Evolutionary conservation across 1,140 invertebrate species (phyloP), one percentile per base, ranked within the genome.

Genomic region (Kradibia gibbosae): DNA sequence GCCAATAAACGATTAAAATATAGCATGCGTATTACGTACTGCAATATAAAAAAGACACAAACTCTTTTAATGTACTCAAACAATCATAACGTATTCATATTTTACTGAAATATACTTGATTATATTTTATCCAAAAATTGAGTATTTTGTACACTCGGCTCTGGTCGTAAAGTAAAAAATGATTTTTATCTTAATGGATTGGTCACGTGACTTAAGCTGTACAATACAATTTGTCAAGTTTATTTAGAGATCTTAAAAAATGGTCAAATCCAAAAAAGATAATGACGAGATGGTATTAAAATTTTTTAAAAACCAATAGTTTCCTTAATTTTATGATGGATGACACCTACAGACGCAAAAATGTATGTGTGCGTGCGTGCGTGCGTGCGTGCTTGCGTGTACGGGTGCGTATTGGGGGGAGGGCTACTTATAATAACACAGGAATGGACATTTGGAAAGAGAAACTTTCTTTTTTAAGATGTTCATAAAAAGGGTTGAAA

Each of bases 401-500:
- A 45, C 42, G 42, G 42, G 42, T 13, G 42, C 42, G 42, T 45
- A 13, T 45, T 45, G 42, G 5, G 50, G 22, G 50, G 50, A 3
- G 50, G 50, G 50, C 10, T 53, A 53, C n/a, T n/a, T n/a, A n/a
- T n/a, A n/a, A n/a, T n/a, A 22, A 36, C 25, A 22, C 31, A n/a
- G 62, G 5, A 17, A 20, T 55, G 34, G 10, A 36, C 60, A 20
- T 0, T 28, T 42, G 22, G 36, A 71, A 42, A 78, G 75, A 77
- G 82, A 53, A 70, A 86, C 90, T 86, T 91, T 91, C 89, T 86
- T 85, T 86, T 85, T 88, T 75, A 80, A 84, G 80, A 81, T 60
- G 48, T 75, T 84, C 82, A 57, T 87, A 87, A 87, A 89, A 90
- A 89, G 87, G 87, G 87, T 89, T 88, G 83, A 86, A 83, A 82